Base-by-base conservation (phyloP, 2,888 invertebrate genomes). In the Cepaea hortensis region DNA sequence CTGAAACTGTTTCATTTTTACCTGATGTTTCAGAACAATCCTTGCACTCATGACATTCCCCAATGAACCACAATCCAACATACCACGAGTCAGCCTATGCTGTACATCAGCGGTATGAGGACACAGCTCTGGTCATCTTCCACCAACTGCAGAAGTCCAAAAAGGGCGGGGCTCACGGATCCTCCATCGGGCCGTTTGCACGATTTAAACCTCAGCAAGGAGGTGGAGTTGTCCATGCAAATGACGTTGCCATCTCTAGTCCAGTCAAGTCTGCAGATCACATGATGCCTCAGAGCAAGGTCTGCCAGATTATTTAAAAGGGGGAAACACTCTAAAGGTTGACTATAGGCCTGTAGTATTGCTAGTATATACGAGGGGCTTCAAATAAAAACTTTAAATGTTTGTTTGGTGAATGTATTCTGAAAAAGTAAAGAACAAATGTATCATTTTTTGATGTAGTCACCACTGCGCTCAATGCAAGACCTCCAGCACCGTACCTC, bases 81-180 rank as follows among this genome's bases (percentile, higher is more conserved):
- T 91, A 92, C 86, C 90, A 90, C 70, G 93, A 93, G 83, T 92
- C 92, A n/a, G 88, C 91, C 55, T 91, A 91, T 87, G 92, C 91
- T 85, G 91, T 94, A 18, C 93, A 93, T 89, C 93, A 92, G 81
- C 91, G 94, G 62, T 94, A 93, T 89, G 93, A 93, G 87, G 94
- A 94, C 89, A 92, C 93, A 7, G 91, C 94, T 13, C 90, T 91
- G 23, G 90, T 93, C 65, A 92, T 94, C 85, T 94, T 94, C 89
- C 91, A 92, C 77, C 92, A 93, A 85, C 91, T 92, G 62, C 93
- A 93, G 85, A 91, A 92, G 73, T 72, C 80, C 0, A 77, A 62
- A 61, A 80, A 80, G 48, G 72, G 80, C 35, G 81, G 72, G 13
- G 13, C 72, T 23, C 61, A 62, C 3, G 81, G 61, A 46, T n/a